These are phyloP conservation scores for Enteromius viviparus DNA, from an alignment of 2,797 vertebrate genomes.

Conservation along the genomic window DNA sequence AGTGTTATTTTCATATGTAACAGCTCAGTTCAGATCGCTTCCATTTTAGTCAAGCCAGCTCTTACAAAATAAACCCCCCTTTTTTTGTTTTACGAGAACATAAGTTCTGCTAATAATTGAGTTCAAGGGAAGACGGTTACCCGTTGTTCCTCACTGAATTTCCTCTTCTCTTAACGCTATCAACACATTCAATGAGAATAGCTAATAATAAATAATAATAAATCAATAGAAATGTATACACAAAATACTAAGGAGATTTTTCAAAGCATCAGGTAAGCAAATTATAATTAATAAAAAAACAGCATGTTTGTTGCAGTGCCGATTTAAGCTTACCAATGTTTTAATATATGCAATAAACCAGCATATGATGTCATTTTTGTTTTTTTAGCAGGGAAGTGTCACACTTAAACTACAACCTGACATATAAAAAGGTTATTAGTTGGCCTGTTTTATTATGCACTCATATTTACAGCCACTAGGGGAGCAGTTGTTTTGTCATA, in stretches of 20 bases:
- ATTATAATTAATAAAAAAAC: not conserved
- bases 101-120: not conserved
- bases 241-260: not conserved
- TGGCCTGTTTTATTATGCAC: not conserved
- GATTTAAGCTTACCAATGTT: no score
- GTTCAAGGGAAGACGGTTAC: not conserved
- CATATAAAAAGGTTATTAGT: not conserved
- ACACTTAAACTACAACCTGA: not conserved
- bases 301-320: no score
- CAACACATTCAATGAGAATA: no score
- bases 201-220: not conserved
- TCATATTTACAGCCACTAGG: not conserved
- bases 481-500: not conserved
- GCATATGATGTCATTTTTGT: no score
- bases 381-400: not conserved
- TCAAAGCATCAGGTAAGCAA: not conserved
- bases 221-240: not conserved
- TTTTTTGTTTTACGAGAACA: not conserved
- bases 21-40: not conserved
- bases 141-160: constrained; percentile 7
- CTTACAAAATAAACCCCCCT: not conserved
- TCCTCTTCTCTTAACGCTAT: not conserved
- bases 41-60: not conserved
- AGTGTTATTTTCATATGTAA: constrained; percentile 11
- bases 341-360: no score